Base-by-base conservation (phyloP, 2,113 vertebrate genomes). In the Podarcis muralis region DNA sequence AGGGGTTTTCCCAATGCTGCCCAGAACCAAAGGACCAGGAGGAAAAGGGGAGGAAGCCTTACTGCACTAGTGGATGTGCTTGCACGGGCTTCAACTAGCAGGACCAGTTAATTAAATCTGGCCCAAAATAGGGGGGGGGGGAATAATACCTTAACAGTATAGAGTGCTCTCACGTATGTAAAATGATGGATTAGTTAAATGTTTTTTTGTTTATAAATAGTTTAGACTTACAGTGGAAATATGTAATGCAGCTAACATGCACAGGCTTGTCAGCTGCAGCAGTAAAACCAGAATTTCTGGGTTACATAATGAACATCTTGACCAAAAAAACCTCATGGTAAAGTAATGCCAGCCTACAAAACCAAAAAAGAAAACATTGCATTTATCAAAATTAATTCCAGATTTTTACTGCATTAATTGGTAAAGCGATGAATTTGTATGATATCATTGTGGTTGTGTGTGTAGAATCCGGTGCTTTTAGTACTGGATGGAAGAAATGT, bases 201-300 rank as follows among this genome's bases (percentile, higher is more conserved):
- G 37, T 18, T 43, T 83, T 83, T 53, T 37, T 76, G 20, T 85
- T 76, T 76, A 74, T 37, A 75, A 23, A 53, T 20, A 43, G 20
- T 48, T 13, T 37, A 81, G 59, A 75, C 8, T 15, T n/a, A 69
- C 37, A 71, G 6, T 0, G 0, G 40, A 81, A 35, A 78, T 1
- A 1, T 25, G 13, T 72, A 90, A 59, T 92, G 74, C 15, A 35
- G 59, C 37, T 86, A 25, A 66, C 75, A 68, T 40, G 74, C 68
- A 15, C 23, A 90, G 62, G 79, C 11, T 80, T 86, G 18, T 23
- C 23, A 91, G 57, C 79, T 32, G 87, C 89, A 83, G 57, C 40
- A 74, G 27, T 30, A 5, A 3, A 80, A 13, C 7, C 12, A 25
- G 8, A 65, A 77, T 35, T 65, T 62, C 9, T 75, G 1, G 2